Evolutionary conservation across 2,797 vertebrate species (phyloP).

Genomic region (Tolypeutes matacus): DNA sequence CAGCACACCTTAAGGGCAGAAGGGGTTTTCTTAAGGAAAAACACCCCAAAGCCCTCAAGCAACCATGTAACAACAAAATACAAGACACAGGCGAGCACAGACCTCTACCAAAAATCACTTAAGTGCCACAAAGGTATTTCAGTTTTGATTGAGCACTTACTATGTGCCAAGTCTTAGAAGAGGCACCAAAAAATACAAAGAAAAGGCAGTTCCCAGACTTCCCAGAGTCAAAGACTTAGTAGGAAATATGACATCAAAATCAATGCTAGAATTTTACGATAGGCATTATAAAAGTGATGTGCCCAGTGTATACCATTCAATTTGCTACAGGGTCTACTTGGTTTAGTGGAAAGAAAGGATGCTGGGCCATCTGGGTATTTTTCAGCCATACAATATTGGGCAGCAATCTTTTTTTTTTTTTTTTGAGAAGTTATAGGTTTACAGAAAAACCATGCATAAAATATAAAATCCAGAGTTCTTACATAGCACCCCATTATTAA

Average conservation of each 20-base stretch:
- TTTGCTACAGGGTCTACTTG: background rate
- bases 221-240: background rate
- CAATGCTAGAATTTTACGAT: accelerated
- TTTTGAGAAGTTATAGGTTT: too few species aligned
- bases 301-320: background rate
- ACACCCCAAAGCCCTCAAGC: background rate
- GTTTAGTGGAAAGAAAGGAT: background rate
- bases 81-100: background rate
- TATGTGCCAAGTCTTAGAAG: background rate
- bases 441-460: too few species aligned
- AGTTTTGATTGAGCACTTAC: accelerated
- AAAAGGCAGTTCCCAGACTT: background rate
- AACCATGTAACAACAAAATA: background rate
- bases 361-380: background rate
- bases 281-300: accelerated
- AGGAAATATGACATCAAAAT: background rate
- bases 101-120: background rate
- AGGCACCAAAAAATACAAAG: background rate
- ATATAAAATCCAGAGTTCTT: too few species aligned
- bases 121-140: background rate
- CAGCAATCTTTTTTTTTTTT: too few species aligned
- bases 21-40: background rate
- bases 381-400: background rate
- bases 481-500: too few species aligned
- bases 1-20: background rate